Conservation (phyloP, 2,888 invertebrate species). For the Anoplius nigerrimus region DNA sequence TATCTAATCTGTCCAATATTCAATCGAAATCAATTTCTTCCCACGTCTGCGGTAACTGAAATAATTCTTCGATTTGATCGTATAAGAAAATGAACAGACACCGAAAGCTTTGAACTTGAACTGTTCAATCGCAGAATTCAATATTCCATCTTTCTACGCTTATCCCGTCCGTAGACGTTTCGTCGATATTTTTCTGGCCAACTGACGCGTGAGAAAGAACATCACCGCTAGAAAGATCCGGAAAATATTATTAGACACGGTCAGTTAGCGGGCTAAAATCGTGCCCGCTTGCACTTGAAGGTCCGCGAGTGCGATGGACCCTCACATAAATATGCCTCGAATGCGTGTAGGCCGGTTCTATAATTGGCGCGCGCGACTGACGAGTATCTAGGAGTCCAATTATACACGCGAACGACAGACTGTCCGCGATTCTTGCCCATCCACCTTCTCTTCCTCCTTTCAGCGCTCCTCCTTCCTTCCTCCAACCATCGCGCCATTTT, state of each 20-base stretch:
- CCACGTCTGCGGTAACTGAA: too few relatives aligned
- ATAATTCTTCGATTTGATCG: too few relatives aligned
- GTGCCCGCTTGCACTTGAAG: constrained; percentile 41
- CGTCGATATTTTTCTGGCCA: background rate
- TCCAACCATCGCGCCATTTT: background rate
- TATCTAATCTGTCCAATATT: too few relatives aligned
- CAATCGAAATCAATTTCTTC: too few relatives aligned
- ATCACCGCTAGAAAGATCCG: constrained; percentile 9
- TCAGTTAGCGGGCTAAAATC: constrained; percentile 34
- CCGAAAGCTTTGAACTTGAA: too few relatives aligned
- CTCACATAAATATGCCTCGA: constrained; percentile 28
- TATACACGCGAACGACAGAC: constrained; percentile 12
- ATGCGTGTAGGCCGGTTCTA: constrained; percentile 26
- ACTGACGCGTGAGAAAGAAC: background rate
- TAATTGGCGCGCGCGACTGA: constrained; percentile 27
- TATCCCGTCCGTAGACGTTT: too few relatives aligned
- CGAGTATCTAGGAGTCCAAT: constrained; percentile 23
- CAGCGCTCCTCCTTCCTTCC: background rate
- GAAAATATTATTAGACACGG: constrained; percentile 40
- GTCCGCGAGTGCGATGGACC: constrained; percentile 35
- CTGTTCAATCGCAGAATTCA: too few relatives aligned
- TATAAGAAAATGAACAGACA: too few relatives aligned
- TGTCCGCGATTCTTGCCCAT: background rate
- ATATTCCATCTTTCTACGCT: too few relatives aligned
- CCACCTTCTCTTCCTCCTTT: background rate